Conservation (phyloP, 2,113 vertebrate genomes). For the Erpornis zantholeuca region DNA sequence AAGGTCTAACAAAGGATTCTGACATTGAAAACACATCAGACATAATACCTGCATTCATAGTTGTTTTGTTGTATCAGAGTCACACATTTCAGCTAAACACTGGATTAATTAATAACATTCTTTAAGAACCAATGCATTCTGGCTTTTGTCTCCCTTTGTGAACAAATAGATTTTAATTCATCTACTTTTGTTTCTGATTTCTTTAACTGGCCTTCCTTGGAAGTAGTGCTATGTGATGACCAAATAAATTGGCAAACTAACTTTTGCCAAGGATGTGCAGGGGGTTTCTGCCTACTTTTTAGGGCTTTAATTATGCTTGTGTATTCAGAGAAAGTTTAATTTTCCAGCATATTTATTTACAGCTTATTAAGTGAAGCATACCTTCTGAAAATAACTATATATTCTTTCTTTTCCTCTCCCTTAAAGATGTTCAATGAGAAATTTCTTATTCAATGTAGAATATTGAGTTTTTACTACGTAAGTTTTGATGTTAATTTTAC, state of each 20-base stretch:
- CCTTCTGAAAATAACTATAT: background rate
- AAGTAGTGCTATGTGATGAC: background rate
- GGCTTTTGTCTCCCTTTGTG: background rate
- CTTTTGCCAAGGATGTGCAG: background rate
- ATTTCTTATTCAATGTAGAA: background rate
- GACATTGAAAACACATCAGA: background rate
- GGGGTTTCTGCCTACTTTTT: background rate
- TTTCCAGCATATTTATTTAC: background rate
- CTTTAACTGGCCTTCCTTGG: background rate
- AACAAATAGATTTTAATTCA: background rate
- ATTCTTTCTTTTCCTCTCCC: background rate
- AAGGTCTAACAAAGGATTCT: background rate
- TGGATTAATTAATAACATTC: background rate
- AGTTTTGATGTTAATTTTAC: background rate
- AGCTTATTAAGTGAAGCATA: background rate
- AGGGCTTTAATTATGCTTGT: background rate
- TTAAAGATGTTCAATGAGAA: background rate
- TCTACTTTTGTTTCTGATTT: background rate
- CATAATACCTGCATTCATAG: background rate
- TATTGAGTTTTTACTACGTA: background rate
- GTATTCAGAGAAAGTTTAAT: background rate
- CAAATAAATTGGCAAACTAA: background rate
- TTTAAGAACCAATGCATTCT: background rate
- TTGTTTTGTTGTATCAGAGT: background rate
- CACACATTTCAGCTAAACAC: background rate